A percentile compares a stretch with the other conserved stretches of the same genome.
Conservation (phyloP, 2,888 invertebrate genomes). For the Bruchidius siliquastri region DNA sequence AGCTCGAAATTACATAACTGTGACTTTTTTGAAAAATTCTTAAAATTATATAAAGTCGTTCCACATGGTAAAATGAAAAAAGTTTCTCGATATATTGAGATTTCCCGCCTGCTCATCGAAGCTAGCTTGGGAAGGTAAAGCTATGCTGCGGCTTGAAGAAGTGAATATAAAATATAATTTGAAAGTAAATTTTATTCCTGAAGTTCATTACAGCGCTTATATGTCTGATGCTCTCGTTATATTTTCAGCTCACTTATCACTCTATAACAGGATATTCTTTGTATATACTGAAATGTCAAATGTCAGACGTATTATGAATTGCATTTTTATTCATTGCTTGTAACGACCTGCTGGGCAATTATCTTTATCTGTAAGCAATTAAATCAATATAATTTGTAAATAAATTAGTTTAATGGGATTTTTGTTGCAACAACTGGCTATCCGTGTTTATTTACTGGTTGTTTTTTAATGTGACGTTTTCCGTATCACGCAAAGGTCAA, state of each 20-base stretch:
- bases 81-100: too few species aligned
- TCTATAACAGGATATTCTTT: neutral
- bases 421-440: neutral
- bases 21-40: too few species aligned
- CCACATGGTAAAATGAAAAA: too few species aligned
- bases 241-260: neutral
- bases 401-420: neutral
- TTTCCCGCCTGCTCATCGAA: too few species aligned
- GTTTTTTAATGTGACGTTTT: neutral
- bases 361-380: neutral
- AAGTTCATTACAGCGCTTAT: neutral
- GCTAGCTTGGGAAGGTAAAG: too few species aligned
- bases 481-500: neutral
- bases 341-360: neutral
- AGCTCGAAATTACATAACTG: too few species aligned
- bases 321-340: neutral
- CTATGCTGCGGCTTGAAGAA: too few species aligned
- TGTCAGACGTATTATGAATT: neutral
- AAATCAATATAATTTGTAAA: neutral
- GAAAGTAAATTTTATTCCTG: too few species aligned
- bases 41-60: too few species aligned
- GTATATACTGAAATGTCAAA: neutral
- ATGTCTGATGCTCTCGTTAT: neutral
- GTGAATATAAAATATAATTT: too few species aligned
- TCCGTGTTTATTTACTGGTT: neutral